Conservation (phyloP, 2,113 vertebrate genomes). For the Gavialis gangeticus region DNA sequence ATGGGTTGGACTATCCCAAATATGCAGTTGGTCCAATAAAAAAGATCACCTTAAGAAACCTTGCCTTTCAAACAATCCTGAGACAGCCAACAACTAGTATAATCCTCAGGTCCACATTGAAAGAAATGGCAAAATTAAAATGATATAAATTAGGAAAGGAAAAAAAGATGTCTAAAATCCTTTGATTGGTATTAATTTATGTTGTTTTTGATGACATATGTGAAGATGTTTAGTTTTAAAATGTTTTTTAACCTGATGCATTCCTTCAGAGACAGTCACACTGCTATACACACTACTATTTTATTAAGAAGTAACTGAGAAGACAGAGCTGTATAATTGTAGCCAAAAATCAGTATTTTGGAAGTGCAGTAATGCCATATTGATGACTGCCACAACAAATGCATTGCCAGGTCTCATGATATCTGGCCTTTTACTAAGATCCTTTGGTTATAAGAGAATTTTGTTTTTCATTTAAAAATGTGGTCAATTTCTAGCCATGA, state of each 20-base stretch:
- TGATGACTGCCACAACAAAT: not conserved
- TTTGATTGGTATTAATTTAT: not conserved
- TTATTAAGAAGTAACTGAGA: not conserved
- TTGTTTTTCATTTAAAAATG: constrained; percentile 37
- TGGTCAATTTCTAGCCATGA: constrained; percentile 20
- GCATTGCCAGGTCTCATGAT: not conserved
- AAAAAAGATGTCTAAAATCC: not conserved
- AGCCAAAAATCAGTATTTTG: not conserved
- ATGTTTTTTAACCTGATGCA: not conserved
- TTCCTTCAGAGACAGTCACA: not conserved
- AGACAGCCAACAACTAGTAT: not conserved
- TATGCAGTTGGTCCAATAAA: too few relatives aligned
- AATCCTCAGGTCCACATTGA: not conserved
- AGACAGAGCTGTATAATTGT: not conserved
- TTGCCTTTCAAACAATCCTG: too few relatives aligned
- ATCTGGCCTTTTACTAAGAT: constrained; percentile 57
- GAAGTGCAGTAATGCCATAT: not conserved
- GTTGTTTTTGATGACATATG: not conserved
- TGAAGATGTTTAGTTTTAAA: not conserved
- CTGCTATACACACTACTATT: not conserved
- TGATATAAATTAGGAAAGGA: not conserved
- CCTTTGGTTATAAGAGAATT: constrained; percentile 32
- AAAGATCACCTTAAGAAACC: too few relatives aligned
- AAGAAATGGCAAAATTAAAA: not conserved
- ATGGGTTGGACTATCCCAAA: too few relatives aligned